Base-by-base conservation (phyloP, 2,113 vertebrate species). In the Oreocharis arfaki region DNA sequence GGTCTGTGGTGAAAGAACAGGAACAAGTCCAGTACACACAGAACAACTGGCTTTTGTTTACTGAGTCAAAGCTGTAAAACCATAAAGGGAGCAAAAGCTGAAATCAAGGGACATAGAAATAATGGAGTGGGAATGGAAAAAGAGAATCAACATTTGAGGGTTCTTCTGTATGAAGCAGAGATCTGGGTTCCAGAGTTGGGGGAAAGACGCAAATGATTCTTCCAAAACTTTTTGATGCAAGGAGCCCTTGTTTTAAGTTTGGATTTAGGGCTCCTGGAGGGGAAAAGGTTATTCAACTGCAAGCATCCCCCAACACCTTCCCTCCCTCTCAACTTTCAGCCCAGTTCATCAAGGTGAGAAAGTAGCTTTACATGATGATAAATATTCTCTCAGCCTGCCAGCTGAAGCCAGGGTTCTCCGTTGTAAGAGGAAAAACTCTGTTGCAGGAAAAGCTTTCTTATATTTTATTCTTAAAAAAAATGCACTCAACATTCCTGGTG, bases 41-140 rank as follows among this genome's bases (percentile, higher is more conserved):
- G 92, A 96, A 95, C 89, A 97, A 84, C 89, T 73, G 71, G 27
- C 92, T 96, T 93, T 95, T 97, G 92, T 97, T 97, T 97, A 92
- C 79, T 13, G 69, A 96, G 92, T 96, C 83, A 77, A 84, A 91
- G 74, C 94, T 97, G 77, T 88, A 97, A 97, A 98, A 96, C 80
- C 73, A 4, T 89, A 76, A 86, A 94, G 87, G 71, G 69, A 97
- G 35, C 57, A 96, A 93, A 87, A 93, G 77, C 81, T 91, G 91
- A 95, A 97, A 95, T 93, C 75, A 81, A 92, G 90, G 69, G 52
- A 89, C 71, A 78, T 7, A 63, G 68, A 95, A 92, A 91, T 92
- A 67, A 61, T 20, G n/a, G 68, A 93, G 74, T 16, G 32, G 74
- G 68, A 83, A 93, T 64, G 84, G 78, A 53, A 83, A 91, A 93